Evolutionary conservation across 2,888 invertebrate species (phyloP).

Genomic region (Lypha dubia): DNA sequence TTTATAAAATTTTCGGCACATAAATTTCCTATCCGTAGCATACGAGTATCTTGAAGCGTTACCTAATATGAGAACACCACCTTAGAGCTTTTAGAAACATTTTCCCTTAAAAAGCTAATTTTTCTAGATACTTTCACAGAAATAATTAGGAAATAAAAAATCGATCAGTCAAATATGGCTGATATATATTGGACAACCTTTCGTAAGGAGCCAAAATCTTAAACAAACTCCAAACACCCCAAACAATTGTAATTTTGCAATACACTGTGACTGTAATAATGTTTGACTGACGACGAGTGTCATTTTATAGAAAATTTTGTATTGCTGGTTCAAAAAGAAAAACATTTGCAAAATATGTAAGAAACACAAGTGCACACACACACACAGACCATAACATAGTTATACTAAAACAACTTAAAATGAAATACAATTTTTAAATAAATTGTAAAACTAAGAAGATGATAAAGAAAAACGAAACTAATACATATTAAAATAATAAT

Average conservation of each 20-base stretch:
- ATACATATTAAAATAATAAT: conserved; percentile 45
- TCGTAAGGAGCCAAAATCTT: neutral
- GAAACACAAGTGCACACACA: neutral
- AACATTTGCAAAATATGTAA: conserved; percentile 39
- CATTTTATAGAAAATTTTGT: conserved; percentile 15
- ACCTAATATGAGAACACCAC: too few relatives aligned
- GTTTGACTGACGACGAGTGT: conserved; percentile 55
- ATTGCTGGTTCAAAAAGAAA: conserved; percentile 18
- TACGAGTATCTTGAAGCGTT: too few relatives aligned
- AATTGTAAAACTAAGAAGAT: conserved; percentile 52
- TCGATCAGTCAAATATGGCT: too few relatives aligned
- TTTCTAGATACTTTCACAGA: too few relatives aligned
- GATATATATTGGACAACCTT: neutral
- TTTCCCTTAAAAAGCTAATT: too few relatives aligned
- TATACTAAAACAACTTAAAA: conserved; percentile 28
- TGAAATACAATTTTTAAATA: conserved; percentile 56
- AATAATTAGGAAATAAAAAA: too few relatives aligned
- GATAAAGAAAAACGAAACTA: conserved; percentile 6
- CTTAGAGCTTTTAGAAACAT: too few relatives aligned
- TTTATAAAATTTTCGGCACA: too few relatives aligned
- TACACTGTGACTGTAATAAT: conserved; percentile 28
- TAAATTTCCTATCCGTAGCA: too few relatives aligned
- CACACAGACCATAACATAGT: neutral
- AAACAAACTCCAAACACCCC: conserved; percentile 1
- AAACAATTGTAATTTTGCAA: conserved; percentile 20